Percentiles rank a stretch among this genome's conserved stretches.
Conservation (phyloP, 2,888 invertebrate genomes). For the Drosophila siamana region DNA sequence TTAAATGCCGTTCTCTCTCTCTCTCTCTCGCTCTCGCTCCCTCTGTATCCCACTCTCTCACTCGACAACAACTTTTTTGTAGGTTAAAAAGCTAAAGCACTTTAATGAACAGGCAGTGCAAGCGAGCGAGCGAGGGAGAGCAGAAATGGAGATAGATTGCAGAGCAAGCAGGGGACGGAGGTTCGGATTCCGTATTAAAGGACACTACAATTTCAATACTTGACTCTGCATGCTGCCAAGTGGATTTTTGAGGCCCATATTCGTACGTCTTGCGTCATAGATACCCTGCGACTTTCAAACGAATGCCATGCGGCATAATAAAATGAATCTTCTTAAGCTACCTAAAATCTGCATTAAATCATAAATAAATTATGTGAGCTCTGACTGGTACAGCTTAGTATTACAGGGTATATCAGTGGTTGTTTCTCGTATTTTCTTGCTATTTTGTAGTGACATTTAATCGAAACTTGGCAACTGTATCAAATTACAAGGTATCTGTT, state of each 20-base stretch:
- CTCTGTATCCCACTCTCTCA: conserved; percentile 16
- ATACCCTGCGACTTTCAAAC: not conserved
- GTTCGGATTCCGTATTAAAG: conserved; percentile 7
- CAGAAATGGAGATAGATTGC: not conserved
- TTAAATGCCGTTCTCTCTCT: conserved; percentile 50
- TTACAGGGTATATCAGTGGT: not conserved
- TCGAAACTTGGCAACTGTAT: not conserved
- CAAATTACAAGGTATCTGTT: not conserved
- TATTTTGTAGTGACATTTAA: not conserved
- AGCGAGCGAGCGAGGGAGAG: not conserved
- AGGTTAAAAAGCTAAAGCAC: conserved; percentile 53
- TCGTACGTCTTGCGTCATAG: not conserved
- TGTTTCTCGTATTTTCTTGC: not conserved
- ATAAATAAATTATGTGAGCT: no score
- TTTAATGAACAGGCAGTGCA: conserved; percentile 42
- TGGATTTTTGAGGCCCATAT: conserved; percentile 8
- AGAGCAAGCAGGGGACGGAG: not conserved
- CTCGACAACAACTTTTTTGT: conserved; percentile 28
- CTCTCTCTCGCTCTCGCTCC: conserved; percentile 1
- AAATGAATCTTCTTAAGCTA: not conserved
- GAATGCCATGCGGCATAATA: not conserved
- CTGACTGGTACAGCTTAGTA: no score
- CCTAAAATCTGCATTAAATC: no score
- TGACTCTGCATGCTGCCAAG: conserved; percentile 1
- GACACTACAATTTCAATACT: conserved; percentile 19